Evolutionary conservation across 2,113 vertebrate species (phyloP).

Genomic region (Apus apus): DNA sequence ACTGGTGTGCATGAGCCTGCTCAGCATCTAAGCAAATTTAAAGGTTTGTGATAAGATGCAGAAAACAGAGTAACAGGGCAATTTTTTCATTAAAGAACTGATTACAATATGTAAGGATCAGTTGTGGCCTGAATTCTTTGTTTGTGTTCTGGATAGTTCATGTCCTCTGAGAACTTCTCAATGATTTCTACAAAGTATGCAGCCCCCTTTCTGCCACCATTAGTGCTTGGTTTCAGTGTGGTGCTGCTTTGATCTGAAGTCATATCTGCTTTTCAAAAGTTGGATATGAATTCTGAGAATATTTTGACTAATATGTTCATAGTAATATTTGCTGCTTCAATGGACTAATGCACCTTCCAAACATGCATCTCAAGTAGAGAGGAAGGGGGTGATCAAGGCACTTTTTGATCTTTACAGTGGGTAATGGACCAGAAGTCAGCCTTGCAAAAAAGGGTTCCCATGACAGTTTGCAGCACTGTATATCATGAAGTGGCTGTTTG

Average conservation of each 20-base stretch:
- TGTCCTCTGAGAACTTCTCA: neutral
- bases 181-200: neutral
- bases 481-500: neutral
- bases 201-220: neutral
- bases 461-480: fast-evolving
- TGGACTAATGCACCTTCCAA: neutral
- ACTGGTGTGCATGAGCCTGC: neutral
- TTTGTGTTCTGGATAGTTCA: neutral
- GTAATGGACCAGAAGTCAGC: neutral
- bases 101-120: neutral
- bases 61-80: neutral
- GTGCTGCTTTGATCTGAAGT: neutral
- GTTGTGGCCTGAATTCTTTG: neutral
- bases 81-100: neutral
- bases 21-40: neutral
- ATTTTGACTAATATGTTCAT: neutral
- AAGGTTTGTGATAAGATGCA: neutral
- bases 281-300: neutral
- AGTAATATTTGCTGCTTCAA: neutral
- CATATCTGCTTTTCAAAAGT: neutral
- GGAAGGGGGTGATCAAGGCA: neutral
- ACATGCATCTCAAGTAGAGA: neutral
- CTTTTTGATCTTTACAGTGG: fast-evolving
- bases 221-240: neutral
- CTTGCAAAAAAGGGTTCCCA: neutral